Evolutionary conservation across 2,797 vertebrate genomes (phyloP).

Genomic region (Channa striata): DNA sequence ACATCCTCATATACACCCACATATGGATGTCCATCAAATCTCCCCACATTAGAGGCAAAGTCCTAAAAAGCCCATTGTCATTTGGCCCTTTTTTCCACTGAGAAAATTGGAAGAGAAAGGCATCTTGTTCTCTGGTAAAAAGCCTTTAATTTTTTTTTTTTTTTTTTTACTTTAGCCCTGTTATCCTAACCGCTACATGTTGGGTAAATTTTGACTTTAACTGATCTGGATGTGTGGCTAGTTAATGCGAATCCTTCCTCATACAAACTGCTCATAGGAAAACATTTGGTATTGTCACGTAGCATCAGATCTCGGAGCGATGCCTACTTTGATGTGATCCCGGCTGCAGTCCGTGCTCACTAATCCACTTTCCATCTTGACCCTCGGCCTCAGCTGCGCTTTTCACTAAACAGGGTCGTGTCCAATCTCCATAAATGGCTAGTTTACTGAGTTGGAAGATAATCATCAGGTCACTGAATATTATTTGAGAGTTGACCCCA

Average conservation of each 20-base stretch:
- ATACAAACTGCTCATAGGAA: slow-evolving; percentile 70
- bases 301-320: slow-evolving; percentile 80
- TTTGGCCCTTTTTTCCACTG: slow-evolving; percentile 58
- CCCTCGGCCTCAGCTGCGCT: slow-evolving; percentile 70
- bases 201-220: slow-evolving; percentile 77
- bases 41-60: slow-evolving; percentile 58
- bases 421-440: slow-evolving; percentile 59
- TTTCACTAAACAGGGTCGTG: slow-evolving; percentile 66
- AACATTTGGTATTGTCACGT: slow-evolving; percentile 82
- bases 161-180: slow-evolving; percentile 45
- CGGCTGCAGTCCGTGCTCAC: slow-evolving; percentile 74
- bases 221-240: slow-evolving; percentile 72
- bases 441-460: slow-evolving; percentile 63
- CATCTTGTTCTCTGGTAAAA: slow-evolving; percentile 68
- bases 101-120: slow-evolving; percentile 72
- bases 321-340: slow-evolving; percentile 81
- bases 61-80: slow-evolving; percentile 45
- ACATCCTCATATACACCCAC: slow-evolving; percentile 15
- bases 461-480: slow-evolving; percentile 61
- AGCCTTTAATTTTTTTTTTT: slow-evolving; percentile 28
- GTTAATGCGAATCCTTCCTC: slow-evolving; percentile 75
- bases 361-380: slow-evolving; percentile 83
- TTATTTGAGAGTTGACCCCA: slow-evolving; percentile 43
- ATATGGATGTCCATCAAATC: slow-evolving; percentile 33
- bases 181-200: slow-evolving; percentile 40